Evolutionary conservation across 2,113 vertebrate species (phyloP), one percentile per base, ranked within the genome.

Genomic region (Datnioides undecimradiatus): DNA sequence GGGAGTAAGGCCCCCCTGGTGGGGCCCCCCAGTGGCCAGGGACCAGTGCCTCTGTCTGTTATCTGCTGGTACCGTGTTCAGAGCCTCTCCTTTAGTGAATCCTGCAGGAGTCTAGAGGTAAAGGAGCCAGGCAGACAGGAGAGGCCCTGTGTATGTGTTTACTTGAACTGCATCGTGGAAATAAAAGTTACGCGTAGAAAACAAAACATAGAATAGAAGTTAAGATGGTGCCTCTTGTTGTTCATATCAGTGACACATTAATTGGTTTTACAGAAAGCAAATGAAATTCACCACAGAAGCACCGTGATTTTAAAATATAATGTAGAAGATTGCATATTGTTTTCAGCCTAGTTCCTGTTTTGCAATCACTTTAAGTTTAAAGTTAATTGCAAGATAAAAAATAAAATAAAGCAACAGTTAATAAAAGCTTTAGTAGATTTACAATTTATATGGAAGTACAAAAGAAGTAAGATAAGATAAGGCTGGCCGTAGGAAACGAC

Each of bases 31-130:
- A 95, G 92, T 95, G 93, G 93, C 93, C 94, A 95, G 94, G 94
- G 93, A 93, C 92, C 96, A 72, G 92, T 96, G 93, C 94, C 96
- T 93, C 93, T 95, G 88, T 94, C 94, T 91, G 93, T 93, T 93
- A 92, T 96, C 94, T 95, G 94, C 95, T 96, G 96, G 95, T 95
- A 95, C 93, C 93, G 94, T 92, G 92, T 94, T 93, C 95, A 96
- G 92, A 96, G 94, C 93, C 93, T 96, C 90, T 95, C 95, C 93
- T 95, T 96, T 96, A 94, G 95, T 95, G 96, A 96, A 94, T 94
- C 94, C 95, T 94, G 95, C 94, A 94, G 93, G 85, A 95, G 94
- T 89, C 89, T 96, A 84, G 96, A 97, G 96, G 95, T 97, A 97
- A 97, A 93, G 85, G 78, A 93, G 87, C 88, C 87, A 91, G 90